Evolutionary conservation across 2,888 invertebrate genomes (phyloP), one percentile per base, ranked within the genome.

Genomic region (Timandra comae): DNA sequence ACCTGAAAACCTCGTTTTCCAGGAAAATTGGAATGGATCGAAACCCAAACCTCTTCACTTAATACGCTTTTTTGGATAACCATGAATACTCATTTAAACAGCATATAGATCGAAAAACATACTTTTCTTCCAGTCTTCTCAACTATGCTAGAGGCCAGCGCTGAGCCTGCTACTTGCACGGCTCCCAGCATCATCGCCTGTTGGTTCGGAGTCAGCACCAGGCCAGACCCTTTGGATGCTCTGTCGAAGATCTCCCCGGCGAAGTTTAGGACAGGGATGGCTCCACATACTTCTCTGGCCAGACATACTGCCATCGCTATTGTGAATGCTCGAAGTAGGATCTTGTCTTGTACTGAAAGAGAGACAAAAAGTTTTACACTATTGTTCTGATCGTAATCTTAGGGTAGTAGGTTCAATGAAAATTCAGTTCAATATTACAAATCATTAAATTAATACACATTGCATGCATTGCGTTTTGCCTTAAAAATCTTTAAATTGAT

Each of bases 141-240:
- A 1, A 84, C 73, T 0, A 78, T 36, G 4, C 70, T 63, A 0
- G 79, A 76, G 0, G 73, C 81, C 1, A 81, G 26, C 0, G 60
- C 35, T 0, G 84, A 74, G 0, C 84, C 84, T 0, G 63, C 42
- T 0, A 84, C 78, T 33, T 82, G 84, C 0, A 84, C 75, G 0
- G 57, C 63, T 2, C 84, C 84, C 7, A 84, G 54, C 58, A 77
- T 51, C 74, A 84, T 84, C 0, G 84, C 81, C 30, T 84, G 84
- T 41, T 82, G 77, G 41, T 84, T 84, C 0, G 82, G 72, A 13
- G 69, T 70, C 8, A 82, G 41, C 1, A 68, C 33, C 3, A 76
- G 34, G 0, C 54, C 52, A 0, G 64, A 43, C 0, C 68, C 74
- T 21, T 63, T 46, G 0, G 78, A 70, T 0, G 82, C 65, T 34